These are phyloP conservation scores for Trileptium ribeirensis DNA, from an alignment of 2,888 invertebrate genomes.

Conservation along the genomic window DNA sequence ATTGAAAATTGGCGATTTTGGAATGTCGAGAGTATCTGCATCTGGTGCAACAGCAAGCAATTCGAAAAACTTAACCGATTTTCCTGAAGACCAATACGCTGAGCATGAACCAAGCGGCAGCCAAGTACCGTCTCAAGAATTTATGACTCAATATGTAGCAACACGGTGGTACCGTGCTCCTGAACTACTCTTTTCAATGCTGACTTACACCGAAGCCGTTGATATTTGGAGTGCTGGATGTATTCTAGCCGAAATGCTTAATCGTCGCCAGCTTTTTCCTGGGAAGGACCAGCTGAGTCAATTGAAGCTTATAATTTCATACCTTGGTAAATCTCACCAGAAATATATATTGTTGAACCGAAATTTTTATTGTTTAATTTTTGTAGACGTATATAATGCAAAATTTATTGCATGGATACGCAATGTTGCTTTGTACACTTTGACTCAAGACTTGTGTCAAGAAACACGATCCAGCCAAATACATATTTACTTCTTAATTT, in stretches of 20 bases:
- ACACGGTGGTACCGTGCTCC: constrained; percentile 55
- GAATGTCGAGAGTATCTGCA: constrained; percentile 47
- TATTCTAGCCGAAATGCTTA: constrained; percentile 57
- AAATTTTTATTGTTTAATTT: constrained; percentile 31
- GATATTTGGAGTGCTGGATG: constrained; percentile 58
- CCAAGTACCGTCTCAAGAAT: constrained; percentile 31
- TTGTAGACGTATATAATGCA: no score
- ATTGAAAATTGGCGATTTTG: constrained; percentile 57
- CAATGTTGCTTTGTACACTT: no score
- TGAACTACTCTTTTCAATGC: constrained; percentile 54
- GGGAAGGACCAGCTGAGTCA: constrained; percentile 52
- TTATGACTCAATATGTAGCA: constrained; percentile 56
- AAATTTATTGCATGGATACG: no score
- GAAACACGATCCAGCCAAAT: no score
- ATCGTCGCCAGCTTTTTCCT: constrained; percentile 56
- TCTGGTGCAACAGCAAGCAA: neutral
- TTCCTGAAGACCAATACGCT: neutral
- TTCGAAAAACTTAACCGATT: neutral
- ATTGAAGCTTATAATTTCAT: constrained; percentile 54
- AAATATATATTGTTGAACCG: no score
- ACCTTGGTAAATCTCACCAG: constrained; percentile 54
- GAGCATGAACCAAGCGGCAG: constrained; percentile 24
- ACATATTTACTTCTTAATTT: no score
- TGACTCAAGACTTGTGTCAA: no score
- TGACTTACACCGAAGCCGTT: constrained; percentile 54